These are phyloP conservation scores for Alligator mississippiensis DNA, from an alignment of 2,113 vertebrate genomes.

Conservation along the genomic window DNA sequence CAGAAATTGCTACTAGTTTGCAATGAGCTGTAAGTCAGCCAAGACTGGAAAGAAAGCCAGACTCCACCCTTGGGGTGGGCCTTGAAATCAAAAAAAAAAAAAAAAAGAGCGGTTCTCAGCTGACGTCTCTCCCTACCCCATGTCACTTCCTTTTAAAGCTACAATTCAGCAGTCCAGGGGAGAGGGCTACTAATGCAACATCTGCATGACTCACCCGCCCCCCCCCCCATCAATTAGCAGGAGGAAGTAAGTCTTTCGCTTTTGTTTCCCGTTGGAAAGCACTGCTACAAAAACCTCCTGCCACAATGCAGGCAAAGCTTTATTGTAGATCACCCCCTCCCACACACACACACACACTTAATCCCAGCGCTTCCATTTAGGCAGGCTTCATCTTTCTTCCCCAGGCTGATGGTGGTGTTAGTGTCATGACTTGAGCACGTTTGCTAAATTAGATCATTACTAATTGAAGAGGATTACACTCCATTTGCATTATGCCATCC, in stretches of 20 bases:
- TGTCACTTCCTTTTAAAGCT: slow-evolving; percentile 82
- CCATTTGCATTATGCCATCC: background rate
- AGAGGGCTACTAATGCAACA: background rate
- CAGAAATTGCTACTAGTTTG: slow-evolving; percentile 61
- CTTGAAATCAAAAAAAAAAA: slow-evolving; percentile 13
- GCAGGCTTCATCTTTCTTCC: background rate
- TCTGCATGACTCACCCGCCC: background rate
- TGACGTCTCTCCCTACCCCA: slow-evolving; percentile 68
- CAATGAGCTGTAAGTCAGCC: slow-evolving; percentile 56
- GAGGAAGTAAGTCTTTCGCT: background rate
- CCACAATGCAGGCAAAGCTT: background rate
- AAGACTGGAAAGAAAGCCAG: slow-evolving; percentile 61
- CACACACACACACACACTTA: background rate
- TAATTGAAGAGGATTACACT: background rate
- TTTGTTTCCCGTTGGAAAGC: background rate
- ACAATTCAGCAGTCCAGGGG: background rate
- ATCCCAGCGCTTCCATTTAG: background rate
- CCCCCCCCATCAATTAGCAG: background rate
- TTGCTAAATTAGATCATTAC: background rate
- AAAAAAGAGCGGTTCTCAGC: slow-evolving; percentile 63
- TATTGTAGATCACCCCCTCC: background rate
- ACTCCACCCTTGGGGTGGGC: slow-evolving; percentile 82
- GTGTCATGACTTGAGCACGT: background rate
- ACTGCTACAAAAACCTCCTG: background rate
- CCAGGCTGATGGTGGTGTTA: background rate